phyloP scores from a whole-genome alignment of 2,797 vertebrate species.

The Zalophus californianus region DNA sequence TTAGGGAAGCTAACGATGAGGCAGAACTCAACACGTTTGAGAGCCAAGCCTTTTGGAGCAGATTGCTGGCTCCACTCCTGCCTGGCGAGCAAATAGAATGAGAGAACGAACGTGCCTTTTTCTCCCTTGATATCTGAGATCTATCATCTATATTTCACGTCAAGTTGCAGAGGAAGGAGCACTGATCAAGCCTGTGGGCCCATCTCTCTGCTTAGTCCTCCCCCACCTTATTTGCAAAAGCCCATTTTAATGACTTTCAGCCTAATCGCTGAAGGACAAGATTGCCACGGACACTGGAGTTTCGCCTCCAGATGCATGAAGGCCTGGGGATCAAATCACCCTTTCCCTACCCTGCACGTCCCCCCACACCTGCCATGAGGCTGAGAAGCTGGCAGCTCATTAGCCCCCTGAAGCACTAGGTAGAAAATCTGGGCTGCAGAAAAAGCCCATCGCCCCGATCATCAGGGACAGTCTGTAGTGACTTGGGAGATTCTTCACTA shows the following conservation, averaged over 20 bases:
- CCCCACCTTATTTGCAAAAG: neutral
- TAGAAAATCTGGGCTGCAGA: neutral
- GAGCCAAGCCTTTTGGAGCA: neutral
- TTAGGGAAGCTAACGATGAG: neutral
- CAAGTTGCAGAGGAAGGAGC: neutral
- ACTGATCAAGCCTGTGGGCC: neutral
- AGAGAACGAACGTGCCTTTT: neutral
- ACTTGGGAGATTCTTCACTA: neutral
- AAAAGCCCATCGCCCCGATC: neutral
- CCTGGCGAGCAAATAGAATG: neutral
- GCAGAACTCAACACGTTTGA: neutral
- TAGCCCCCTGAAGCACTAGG: neutral
- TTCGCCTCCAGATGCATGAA: neutral
- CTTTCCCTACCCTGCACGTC: fast-evolving
- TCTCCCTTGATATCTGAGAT: neutral
- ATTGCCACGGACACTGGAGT: neutral
- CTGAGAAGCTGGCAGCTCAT: neutral
- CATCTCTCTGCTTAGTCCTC: fast-evolving
- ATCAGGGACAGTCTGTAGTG: neutral
- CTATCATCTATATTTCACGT: neutral
- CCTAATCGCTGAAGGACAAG: too few species aligned
- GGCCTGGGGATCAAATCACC: neutral
- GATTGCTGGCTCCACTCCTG: neutral
- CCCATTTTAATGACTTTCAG: neutral
- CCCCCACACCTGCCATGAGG: neutral